Evolutionary conservation across 2,113 vertebrate genomes (phyloP), one percentile per base, ranked within the genome.

Genomic region (Patagioenas fasciata): DNA sequence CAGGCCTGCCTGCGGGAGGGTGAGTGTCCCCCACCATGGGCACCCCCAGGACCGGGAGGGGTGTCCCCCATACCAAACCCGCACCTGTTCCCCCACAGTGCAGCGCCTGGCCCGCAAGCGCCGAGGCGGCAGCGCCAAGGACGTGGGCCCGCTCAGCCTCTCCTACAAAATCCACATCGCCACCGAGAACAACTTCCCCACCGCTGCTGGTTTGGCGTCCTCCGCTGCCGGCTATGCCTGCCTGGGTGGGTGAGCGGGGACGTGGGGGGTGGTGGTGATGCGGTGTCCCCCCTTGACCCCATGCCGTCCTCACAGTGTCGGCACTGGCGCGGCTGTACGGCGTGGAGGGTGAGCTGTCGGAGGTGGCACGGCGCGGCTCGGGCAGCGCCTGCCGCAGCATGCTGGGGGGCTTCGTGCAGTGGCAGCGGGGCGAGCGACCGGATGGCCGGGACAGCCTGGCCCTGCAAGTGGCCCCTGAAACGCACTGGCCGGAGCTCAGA

Each of bases 221-320:
- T 99, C 99, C 0, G 99, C 99, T 0, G 98, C 99, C 0, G 99
- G 99, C 84, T 99, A 99, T 0, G 99, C 99, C 93, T 99, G 99
- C 97, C 97, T 99, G 36, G 99, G 99, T 99, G 73, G 94, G 98
- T 89, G 54, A n/a, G 50, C 6, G 3, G 2, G 53, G 69, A 8
- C 26, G 16, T 16, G 1, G 1, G 82, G 18, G 19, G 9, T 6
- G 10, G 2, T 9, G 7, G 14, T 18, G 32, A 17, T 18, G 11
- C 16, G n/a, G 34, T 50, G 23, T 17, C 54, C 13, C 23, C 18
- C 23, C 3, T 36, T 36, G 47, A 34, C 40, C 18, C 62, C 4
- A 0, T 10, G 2, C 14, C 3, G 1, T 47, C 25, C 44, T 13
- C 5, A 5, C 97, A 99, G 99, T 99, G 75, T 99, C 98, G 66